A percentile compares a stretch with the other conserved stretches of the same genome.
Conservation (phyloP, 2,888 invertebrate species). For the Melinopterus prodromus region DNA sequence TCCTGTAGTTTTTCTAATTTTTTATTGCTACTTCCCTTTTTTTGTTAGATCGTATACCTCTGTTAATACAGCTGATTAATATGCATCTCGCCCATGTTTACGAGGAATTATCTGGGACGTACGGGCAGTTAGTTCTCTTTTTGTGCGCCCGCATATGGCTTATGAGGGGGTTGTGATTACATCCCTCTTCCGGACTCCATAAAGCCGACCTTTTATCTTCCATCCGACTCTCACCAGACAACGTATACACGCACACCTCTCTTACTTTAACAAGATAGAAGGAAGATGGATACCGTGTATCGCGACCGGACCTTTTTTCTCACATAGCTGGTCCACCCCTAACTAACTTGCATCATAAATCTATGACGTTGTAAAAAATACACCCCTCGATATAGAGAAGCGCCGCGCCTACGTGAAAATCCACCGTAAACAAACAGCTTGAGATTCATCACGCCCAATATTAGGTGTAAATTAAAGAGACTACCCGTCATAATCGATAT, state of each 20-base stretch:
- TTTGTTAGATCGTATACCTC: neutral
- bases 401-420: slow-evolving; percentile 14
- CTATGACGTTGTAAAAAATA: slow-evolving; percentile 37
- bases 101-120: slow-evolving; percentile 25
- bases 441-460: slow-evolving; percentile 41
- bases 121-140: slow-evolving; percentile 40
- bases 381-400: neutral
- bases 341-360: slow-evolving; percentile 45
- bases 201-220: slow-evolving; percentile 50
- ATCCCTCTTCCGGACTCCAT: slow-evolving; percentile 53
- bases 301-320: slow-evolving; percentile 25
- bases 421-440: slow-evolving; percentile 34
- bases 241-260: slow-evolving; percentile 6
- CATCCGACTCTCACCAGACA: slow-evolving; percentile 43
- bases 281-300: slow-evolving; percentile 6
- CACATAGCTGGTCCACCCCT: slow-evolving; percentile 39
- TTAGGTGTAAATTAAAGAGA: slow-evolving; percentile 39
- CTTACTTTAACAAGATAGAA: neutral
- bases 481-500: slow-evolving; percentile 35
- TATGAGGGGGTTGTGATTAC: slow-evolving; percentile 56
- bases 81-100: slow-evolving; percentile 29
- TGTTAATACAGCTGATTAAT: slow-evolving; percentile 12
- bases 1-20: neutral
- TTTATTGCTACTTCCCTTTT: neutral
- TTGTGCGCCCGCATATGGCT: slow-evolving; percentile 54